These are phyloP conservation scores for Tetragonula clypearis DNA, from an alignment of 1,140 invertebrate genomes.

Conservation along the genomic window DNA sequence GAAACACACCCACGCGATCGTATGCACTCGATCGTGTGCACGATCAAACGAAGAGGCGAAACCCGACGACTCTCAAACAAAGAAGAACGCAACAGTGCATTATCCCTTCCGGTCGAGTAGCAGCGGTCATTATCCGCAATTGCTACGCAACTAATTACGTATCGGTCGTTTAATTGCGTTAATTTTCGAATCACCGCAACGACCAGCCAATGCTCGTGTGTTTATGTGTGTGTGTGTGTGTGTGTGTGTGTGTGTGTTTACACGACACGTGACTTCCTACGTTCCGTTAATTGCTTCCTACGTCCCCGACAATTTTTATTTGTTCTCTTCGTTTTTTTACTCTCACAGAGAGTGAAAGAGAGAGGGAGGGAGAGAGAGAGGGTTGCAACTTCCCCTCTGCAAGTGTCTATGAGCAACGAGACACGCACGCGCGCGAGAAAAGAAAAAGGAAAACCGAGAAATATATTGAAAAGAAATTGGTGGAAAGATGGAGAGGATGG, in stretches of 20 bases:
- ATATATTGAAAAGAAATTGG: no score
- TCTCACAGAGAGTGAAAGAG: no score
- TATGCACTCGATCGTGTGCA: neutral
- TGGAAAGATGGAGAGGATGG: no score
- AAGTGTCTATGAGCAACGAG: neutral
- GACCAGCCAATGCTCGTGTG: conserved; percentile 12
- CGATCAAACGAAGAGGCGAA: neutral
- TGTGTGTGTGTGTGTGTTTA: conserved; percentile 24
- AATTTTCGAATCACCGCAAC: conserved; percentile 48
- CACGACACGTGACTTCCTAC: conserved; percentile 16
- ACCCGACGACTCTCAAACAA: neutral
- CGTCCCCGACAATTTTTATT: conserved; percentile 17
- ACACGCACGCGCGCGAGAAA: neutral
- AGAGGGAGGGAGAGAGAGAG: no score
- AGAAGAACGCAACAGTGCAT: neutral
- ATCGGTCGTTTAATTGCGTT: conserved; percentile 51
- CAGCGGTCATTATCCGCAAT: conserved; percentile 1
- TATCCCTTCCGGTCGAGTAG: neutral
- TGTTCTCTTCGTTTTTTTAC: neutral
- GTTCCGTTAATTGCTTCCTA: conserved; percentile 12
- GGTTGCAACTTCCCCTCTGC: neutral
- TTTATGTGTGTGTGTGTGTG: conserved; percentile 12
- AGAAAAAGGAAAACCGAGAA: neutral
- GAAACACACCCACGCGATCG: neutral
- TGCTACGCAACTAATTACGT: conserved; percentile 35